These are phyloP conservation scores for Lasaia peninsularis DNA, from an alignment of 1,140 invertebrate species.

Conservation along the genomic window DNA sequence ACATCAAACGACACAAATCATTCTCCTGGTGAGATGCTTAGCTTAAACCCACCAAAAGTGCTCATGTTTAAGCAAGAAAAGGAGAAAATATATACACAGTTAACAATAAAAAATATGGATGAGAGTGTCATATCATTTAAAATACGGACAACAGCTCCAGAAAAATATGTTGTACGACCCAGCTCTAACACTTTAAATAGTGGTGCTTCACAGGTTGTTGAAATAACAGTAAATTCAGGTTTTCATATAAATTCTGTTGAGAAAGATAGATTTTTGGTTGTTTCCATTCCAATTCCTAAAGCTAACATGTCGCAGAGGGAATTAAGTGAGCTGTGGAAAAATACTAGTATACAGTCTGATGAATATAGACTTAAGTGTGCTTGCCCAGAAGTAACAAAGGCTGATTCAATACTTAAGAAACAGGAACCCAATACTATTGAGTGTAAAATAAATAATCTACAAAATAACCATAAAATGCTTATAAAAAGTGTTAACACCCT, in stretches of 20 bases:
- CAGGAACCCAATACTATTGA: slow-evolving; percentile 22
- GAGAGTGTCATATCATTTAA: slow-evolving; percentile 36
- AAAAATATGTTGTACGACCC: slow-evolving; percentile 36
- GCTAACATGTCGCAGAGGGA: slow-evolving; percentile 29
- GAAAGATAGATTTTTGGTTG: slow-evolving; percentile 39
- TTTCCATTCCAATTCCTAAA: slow-evolving; percentile 31
- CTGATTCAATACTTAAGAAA: background rate
- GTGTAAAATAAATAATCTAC: slow-evolving; percentile 22
- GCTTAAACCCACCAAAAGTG: slow-evolving; percentile 27
- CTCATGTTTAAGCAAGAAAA: slow-evolving; percentile 30
- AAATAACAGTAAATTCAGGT: slow-evolving; percentile 32
- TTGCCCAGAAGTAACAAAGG: slow-evolving; percentile 14
- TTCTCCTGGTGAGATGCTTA: slow-evolving; percentile 31
- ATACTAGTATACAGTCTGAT: slow-evolving; percentile 25
- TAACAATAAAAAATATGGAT: slow-evolving; percentile 39
- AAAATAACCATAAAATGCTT: slow-evolving; percentile 24
- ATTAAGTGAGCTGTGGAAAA: slow-evolving; percentile 35
- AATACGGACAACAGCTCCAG: slow-evolving; percentile 39
- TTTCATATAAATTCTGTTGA: slow-evolving; percentile 32
- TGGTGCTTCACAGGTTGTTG: slow-evolving; percentile 28
- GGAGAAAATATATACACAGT: slow-evolving; percentile 28
- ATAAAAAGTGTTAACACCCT: slow-evolving; percentile 22
- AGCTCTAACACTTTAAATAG: slow-evolving; percentile 28
- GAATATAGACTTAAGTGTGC: slow-evolving; percentile 38
- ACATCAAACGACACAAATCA: slow-evolving; percentile 19